Evolutionary conservation across 2,113 vertebrate genomes (phyloP), one percentile per base, ranked within the genome.

Genomic region (Vimba vimba): DNA sequence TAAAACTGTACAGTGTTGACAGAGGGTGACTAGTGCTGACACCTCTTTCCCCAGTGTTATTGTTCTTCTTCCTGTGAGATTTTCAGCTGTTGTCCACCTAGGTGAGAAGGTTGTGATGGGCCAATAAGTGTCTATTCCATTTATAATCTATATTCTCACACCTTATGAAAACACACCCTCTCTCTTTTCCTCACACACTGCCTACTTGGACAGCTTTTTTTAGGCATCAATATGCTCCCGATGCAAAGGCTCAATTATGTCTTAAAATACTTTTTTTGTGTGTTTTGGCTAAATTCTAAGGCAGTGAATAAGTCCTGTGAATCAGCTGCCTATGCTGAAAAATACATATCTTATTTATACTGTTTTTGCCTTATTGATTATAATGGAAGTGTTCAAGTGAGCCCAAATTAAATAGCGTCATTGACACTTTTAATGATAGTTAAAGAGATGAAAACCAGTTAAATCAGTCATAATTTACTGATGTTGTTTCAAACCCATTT

Each of bases 31-130:
- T 57, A 88, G 66, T 83, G 69, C 59, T 30, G 87, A 86, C 91
- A 83, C 87, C 86, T 83, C 89, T 93, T 92, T 93, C 93, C 89
- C 83, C 89, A 78, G 59, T 85, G 57, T 86, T 85, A 94, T 94
- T 94, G 94, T 94, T 93, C 69, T 87, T 92, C 93, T 95, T 94
- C 93, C 93, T 94, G 93, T 89, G 87, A 87, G 86, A 89, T 60
- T 83, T 79, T 68, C 43, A n/a, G 81, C 33, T 69, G 68, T 84
- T 84, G 86, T 89, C 84, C 85, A 90, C 62, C 73, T 89, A 92
- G 88, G 88, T 80, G 89, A 80, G 6, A 69, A n/a, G 4, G 5
- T 69, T 68, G 43, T 66, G n/a, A 47, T 64, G n/a, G 39, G 4
- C 7, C 25, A 69, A 27, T 12, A 77, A 33, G 17, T 55, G 25